phyloP scores from a whole-genome alignment of 2,888 invertebrate species.

The Stratiomys singularior region DNA sequence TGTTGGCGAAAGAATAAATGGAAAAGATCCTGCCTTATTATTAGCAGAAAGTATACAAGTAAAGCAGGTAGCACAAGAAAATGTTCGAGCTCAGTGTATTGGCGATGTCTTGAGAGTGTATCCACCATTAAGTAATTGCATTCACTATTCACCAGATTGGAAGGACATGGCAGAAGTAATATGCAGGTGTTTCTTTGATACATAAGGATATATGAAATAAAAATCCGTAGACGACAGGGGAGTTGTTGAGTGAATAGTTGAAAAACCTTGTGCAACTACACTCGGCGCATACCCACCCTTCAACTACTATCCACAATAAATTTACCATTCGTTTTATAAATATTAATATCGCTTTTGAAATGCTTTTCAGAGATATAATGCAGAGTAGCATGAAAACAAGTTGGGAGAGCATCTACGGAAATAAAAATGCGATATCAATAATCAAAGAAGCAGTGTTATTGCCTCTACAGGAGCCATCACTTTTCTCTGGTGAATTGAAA shows the following conservation, averaged over 20 bases:
- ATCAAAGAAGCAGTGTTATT: constrained; percentile 89
- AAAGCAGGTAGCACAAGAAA: constrained; percentile 48
- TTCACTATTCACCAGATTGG: constrained; percentile 69
- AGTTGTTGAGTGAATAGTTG: no score
- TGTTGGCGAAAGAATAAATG: not conserved
- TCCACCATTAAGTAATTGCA: constrained; percentile 57
- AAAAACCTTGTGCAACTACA: no score
- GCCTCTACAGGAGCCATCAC: constrained; percentile 77
- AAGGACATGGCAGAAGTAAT: constrained; percentile 74
- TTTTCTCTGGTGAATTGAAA: constrained; percentile 75
- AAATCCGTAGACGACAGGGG: no score
- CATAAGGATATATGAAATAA: no score
- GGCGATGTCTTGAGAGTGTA: constrained; percentile 5
- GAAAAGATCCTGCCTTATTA: not conserved
- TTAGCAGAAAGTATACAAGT: constrained; percentile 50
- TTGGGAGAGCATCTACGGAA: constrained; percentile 86
- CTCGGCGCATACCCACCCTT: no score
- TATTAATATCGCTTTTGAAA: no score
- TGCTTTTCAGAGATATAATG: constrained; percentile 71
- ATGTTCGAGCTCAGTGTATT: constrained; percentile 30
- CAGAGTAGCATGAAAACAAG: constrained; percentile 73
- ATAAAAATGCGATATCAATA: constrained; percentile 77
- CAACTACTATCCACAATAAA: no score
- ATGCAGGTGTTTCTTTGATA: constrained; percentile 58
- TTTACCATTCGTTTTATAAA: no score